Base-by-base conservation (phyloP, 2,113 vertebrate genomes). In the Xenus cinereus region DNA sequence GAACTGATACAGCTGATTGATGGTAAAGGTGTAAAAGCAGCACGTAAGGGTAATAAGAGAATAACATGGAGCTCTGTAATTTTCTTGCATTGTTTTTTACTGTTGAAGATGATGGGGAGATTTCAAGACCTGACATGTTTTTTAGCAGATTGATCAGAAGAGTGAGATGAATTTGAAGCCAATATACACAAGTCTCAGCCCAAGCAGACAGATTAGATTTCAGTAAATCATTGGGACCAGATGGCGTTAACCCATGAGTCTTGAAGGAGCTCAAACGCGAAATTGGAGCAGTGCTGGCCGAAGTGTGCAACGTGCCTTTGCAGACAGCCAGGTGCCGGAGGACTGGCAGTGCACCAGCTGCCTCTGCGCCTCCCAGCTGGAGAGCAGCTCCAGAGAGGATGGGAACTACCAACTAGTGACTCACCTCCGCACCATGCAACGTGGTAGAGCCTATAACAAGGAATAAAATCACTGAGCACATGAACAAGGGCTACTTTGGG, bases 341-440 rank as follows among this genome's bases (percentile, higher is more conserved):
- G 33, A 32, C 24, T 27, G 32, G 54, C 59, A 33, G n/a, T 1
- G 7, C 50, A 37, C 9, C 71, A 51, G 80, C 32, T 64, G 62
- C 30, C 37, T 2, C 39, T 27, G 57, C 3, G 30, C 43, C 82
- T 32, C 32, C 48, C 0, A 0, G 33, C 12, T 30, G 43, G 8
- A 30, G 7, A 80, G 28, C 1, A 0, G 4, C 50, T 84, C 45
- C 1, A 0, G 21, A 69, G 59, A 19, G 30, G 56, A 67, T 0
- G 0, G 39, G 46, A 63, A 15, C 32, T 48, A 14, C 23, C 0
- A 0, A 9, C 21, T 24, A 21, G n/a, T 3, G 37, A 28, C 28
- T 32, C 39, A 7, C 33, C 14, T 45, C 26, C 45, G 33, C 32
- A 12, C 17, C 0, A 0, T 0, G 0, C n/a, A 62, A 27, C 0